Base-by-base conservation (phyloP, 92 coral and sea anemone species). In the Epizoanthus scotinus region DNA sequence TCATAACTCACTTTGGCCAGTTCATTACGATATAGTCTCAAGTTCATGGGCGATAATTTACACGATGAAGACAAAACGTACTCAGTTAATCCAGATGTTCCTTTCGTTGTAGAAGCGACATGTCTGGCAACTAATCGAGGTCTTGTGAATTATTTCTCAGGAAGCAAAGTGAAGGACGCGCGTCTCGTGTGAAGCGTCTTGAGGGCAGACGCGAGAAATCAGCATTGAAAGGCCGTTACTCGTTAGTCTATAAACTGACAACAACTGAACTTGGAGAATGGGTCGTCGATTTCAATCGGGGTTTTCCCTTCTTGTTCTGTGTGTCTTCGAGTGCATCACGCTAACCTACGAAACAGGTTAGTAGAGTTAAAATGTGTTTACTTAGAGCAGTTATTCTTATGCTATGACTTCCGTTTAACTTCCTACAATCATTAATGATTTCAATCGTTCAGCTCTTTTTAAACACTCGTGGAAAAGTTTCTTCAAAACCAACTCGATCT, bases 381-480 rank as follows among this genome's bases (percentile, higher is more conserved):
- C 88, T 79, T 78, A 49, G 65, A 73, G 59, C 55, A 75, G 86
- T 68, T 84, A 87, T 87, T 72, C 63, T 40, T 71, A 81, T 73
- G 53, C 72, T 62, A 92, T 92, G 92, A 92, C 97, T 92, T 92
- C 97, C 97, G 97, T 88, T 88, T 31, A 73, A 84, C 87, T 79
- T 85, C 91, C 96, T 87, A 86, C 84, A 75, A 57, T 81, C 24
- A 31, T 15, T 63, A 81, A 81, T 71, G 70, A 74, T 64, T 86
- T 71, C 64, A 47, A 47, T 47, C 52, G 52, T 47, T 15, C 12
- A 10, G 13, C 52, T 9, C 52, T 47, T 10, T 34, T 13, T 28
- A 67, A 54, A 36, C 27, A 58, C 20, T 20, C 81, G 24, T 53
- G 12, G 13, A 58, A 27, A 57, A 55, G 38, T 58, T 84, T 81